Conservation (phyloP, 2,888 invertebrate species). For the Apamea epomidion region DNA sequence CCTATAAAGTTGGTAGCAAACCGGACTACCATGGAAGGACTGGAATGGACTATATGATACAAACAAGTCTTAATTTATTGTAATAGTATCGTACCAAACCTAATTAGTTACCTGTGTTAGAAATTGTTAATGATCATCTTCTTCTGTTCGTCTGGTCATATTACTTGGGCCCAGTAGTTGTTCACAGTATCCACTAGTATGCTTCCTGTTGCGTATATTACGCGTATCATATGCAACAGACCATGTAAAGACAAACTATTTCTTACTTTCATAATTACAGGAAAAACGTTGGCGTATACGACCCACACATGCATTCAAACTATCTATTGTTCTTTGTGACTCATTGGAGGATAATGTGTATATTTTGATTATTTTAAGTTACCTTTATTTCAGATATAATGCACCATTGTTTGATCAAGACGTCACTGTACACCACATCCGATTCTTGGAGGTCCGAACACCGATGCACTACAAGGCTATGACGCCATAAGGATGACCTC, state of each 20-base stretch:
- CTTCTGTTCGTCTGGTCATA: not conserved
- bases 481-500: not conserved
- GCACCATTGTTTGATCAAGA: constrained; percentile 29
- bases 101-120: not conserved
- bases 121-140: not conserved
- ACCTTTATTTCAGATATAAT: constrained; percentile 5
- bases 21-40: not conserved
- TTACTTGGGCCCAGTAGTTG: not conserved
- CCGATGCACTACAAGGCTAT: not conserved
- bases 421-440: constrained; percentile 22
- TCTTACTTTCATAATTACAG: constrained; percentile 9
- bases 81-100: not conserved
- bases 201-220: too few relatives aligned
- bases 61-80: not conserved
- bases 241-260: constrained; percentile 1
- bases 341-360: constrained; percentile 23
- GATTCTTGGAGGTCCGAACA: constrained; percentile 25
- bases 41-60: too few relatives aligned
- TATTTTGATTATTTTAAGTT: constrained; percentile 9
- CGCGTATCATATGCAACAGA: not conserved
- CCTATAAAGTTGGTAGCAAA: not conserved
- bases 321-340: constrained; percentile 39
- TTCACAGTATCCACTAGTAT: not conserved
- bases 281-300: constrained; percentile 10
- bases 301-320: constrained; percentile 25